phyloP scores from a whole-genome alignment of 2,888 invertebrate genomes.

The Tridacna gigas region DNA sequence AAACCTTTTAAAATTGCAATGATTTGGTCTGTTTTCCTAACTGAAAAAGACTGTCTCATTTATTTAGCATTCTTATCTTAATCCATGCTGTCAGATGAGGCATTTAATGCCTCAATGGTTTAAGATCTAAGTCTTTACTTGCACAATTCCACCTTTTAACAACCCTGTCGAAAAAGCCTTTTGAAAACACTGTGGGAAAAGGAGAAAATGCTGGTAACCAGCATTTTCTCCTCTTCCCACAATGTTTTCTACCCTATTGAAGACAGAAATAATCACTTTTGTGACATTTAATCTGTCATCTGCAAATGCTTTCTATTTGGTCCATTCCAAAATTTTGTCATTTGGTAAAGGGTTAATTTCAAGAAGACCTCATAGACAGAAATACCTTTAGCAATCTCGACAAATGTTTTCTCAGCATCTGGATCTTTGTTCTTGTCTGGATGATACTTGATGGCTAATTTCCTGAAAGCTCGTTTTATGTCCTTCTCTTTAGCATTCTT shows the following conservation, averaged over 20 bases:
- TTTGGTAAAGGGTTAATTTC: neutral
- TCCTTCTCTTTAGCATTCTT: slow-evolving; percentile 85
- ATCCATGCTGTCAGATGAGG: too few species aligned
- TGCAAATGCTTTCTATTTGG: neutral
- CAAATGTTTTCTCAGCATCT: slow-evolving; percentile 86
- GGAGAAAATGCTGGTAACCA: neutral
- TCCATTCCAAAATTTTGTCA: too few species aligned
- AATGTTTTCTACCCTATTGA: neutral
- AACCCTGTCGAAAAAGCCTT: too few species aligned
- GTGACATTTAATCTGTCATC: neutral
- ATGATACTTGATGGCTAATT: slow-evolving; percentile 86
- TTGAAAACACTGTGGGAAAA: slow-evolving; percentile 1
- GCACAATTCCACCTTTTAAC: too few species aligned
- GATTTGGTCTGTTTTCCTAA: too few species aligned
- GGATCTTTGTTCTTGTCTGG: slow-evolving; percentile 86
- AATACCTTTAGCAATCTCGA: slow-evolving; percentile 86
- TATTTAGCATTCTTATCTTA: too few species aligned
- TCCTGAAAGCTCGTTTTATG: slow-evolving; percentile 86
- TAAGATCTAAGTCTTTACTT: too few species aligned
- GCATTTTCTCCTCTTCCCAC: neutral
- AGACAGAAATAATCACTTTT: too few species aligned
- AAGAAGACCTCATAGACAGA: too few species aligned
- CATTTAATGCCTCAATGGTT: too few species aligned
- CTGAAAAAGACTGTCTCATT: too few species aligned
- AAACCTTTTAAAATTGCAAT: too few species aligned